Conservation (phyloP, 1,140 invertebrate species). For the Aphelinus certus region DNA sequence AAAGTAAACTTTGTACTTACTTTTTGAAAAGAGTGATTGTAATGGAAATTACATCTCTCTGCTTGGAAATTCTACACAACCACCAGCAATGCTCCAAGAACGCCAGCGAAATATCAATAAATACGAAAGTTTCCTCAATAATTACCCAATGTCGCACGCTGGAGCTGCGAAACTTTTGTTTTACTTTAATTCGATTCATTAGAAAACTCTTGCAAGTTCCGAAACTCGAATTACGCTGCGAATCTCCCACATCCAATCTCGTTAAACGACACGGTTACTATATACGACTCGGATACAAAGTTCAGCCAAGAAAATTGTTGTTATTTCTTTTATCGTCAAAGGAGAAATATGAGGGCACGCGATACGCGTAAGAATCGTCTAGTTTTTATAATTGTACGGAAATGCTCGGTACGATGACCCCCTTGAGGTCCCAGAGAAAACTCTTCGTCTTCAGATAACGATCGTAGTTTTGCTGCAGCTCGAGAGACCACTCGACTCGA, state of each 20-base stretch:
- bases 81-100: too few species aligned
- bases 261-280: neutral
- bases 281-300: too few species aligned
- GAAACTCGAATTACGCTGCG: neutral
- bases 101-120: neutral
- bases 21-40: too few species aligned
- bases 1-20: too few species aligned
- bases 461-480: too few species aligned
- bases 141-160: neutral
- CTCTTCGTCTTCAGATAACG: too few species aligned
- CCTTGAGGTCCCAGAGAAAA: neutral
- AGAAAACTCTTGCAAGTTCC: neutral
- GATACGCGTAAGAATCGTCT: conserved; percentile 1
- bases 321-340: conserved; percentile 14
- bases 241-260: conserved; percentile 4
- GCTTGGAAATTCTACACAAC: too few species aligned
- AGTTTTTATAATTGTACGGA: neutral
- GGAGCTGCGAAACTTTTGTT: neutral
- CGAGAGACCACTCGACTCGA: too few species aligned
- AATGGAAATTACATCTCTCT: too few species aligned
- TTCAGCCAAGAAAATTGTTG: neutral
- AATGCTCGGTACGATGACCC: neutral
- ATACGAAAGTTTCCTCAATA: conserved; percentile 3
- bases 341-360: conserved; percentile 10
- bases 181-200: conserved; percentile 12